These are phyloP conservation scores for Hylia prasina DNA, from an alignment of 2,113 vertebrate genomes.

Conservation along the genomic window DNA sequence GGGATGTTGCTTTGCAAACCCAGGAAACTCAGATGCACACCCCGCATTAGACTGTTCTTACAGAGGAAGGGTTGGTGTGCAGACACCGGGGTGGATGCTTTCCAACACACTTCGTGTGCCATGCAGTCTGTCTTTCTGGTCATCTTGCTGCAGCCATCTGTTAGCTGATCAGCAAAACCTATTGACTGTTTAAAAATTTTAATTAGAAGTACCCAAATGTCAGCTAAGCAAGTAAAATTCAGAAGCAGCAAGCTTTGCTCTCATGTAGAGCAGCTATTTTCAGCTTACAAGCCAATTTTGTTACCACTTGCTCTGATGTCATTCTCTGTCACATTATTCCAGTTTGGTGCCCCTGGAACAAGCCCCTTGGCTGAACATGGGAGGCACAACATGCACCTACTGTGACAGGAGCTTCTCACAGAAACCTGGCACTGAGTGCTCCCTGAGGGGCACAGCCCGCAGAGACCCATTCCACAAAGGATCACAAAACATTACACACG, in stretches of 20 bases:
- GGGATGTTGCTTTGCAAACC: neutral
- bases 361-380: neutral
- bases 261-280: constrained; percentile 52
- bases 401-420: neutral
- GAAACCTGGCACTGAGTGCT: neutral
- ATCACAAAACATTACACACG: rapidly evolving
- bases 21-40: neutral
- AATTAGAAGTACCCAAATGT: constrained; percentile 68
- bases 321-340: constrained; percentile 8
- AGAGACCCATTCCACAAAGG: neutral
- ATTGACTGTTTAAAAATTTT: constrained; percentile 61
- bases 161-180: constrained; percentile 53
- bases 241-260: constrained; percentile 40
- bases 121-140: neutral
- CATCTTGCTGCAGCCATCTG: constrained; percentile 66
- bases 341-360: constrained; percentile 2
- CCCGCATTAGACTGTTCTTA: rapidly evolving
- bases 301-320: constrained; percentile 23
- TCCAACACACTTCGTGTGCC: neutral
- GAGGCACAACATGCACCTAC: rapidly evolving
- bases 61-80: neutral
- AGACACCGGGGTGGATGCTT: neutral
- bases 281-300: constrained; percentile 33
- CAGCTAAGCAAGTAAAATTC: constrained; percentile 55
- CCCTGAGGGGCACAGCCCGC: neutral